A percentile compares a stretch with the other conserved stretches of the same genome.
Conservation (phyloP, 35 echinoderm and acorn worm genomes). For the Apostichopus japonicus region DNA sequence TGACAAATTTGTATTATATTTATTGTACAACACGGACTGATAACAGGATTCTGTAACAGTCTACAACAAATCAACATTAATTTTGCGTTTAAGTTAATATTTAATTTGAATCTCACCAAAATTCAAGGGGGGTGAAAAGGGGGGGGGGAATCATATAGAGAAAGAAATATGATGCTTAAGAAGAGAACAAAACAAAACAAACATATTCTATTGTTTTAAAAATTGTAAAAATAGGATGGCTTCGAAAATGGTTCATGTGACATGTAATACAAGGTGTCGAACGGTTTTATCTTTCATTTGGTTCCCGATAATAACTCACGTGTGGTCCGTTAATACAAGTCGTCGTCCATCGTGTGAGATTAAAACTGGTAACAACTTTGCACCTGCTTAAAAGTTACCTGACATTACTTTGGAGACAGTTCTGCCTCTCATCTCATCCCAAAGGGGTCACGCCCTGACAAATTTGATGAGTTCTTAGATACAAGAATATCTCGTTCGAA, state of each 20-base stretch:
- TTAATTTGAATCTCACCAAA: too few relatives aligned
- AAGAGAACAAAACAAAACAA: neutral
- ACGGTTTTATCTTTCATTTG: too few relatives aligned
- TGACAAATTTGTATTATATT: too few relatives aligned
- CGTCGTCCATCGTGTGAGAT: slow-evolving; percentile 1
- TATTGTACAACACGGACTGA: too few relatives aligned
- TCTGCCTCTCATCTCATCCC: neutral
- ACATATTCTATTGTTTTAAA: neutral
- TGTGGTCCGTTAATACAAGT: slow-evolving; percentile 29
- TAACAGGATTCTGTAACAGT: too few relatives aligned
- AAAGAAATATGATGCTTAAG: neutral
- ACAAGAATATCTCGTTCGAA: neutral
- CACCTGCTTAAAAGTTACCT: slow-evolving; percentile 26
- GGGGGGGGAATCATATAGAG: too few relatives aligned
- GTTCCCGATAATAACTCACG: neutral
- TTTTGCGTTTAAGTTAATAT: too few relatives aligned
- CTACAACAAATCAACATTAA: too few relatives aligned
- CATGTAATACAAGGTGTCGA: neutral
- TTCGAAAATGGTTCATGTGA: neutral
- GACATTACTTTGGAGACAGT: neutral
- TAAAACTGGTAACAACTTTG: slow-evolving; percentile 38
- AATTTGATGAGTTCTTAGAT: slow-evolving; percentile 31
- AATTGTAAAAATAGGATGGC: neutral
- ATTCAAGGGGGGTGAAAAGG: too few relatives aligned
- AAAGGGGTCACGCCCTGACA: slow-evolving; percentile 33